Conservation (phyloP, 35 echinoderm and acorn worm genomes). For the Diadema setosum region DNA sequence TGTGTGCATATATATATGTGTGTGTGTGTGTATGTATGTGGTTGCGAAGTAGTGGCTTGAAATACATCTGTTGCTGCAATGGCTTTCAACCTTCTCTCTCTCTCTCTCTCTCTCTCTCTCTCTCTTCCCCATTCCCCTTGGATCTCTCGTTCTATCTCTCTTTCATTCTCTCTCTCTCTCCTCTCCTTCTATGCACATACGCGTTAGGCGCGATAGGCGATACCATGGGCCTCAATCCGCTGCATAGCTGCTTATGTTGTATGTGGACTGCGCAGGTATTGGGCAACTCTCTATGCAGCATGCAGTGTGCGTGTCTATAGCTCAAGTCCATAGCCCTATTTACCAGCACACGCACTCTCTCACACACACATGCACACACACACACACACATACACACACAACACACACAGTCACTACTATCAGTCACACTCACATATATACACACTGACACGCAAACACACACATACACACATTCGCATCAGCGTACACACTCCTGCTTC, state of each 20-base stretch:
- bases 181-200: background rate
- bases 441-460: background rate
- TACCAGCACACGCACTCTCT: background rate
- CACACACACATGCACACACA: background rate
- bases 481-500: background rate
- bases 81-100: background rate
- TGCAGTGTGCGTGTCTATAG: no score
- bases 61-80: background rate
- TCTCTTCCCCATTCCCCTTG: background rate
- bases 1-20: no score
- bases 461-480: background rate
- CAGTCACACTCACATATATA: background rate
- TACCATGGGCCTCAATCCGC: no score
- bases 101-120: background rate
- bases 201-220: no score
- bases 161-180: background rate
- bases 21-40: no score
- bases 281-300: no score
- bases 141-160: background rate
- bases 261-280: no score
- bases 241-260: background rate
- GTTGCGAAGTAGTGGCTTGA: no score
- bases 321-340: no score
- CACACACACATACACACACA: background rate
- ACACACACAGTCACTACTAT: background rate